Conservation (phyloP, 2,888 invertebrate species). For the Caenorhabditis virilis region DNA sequence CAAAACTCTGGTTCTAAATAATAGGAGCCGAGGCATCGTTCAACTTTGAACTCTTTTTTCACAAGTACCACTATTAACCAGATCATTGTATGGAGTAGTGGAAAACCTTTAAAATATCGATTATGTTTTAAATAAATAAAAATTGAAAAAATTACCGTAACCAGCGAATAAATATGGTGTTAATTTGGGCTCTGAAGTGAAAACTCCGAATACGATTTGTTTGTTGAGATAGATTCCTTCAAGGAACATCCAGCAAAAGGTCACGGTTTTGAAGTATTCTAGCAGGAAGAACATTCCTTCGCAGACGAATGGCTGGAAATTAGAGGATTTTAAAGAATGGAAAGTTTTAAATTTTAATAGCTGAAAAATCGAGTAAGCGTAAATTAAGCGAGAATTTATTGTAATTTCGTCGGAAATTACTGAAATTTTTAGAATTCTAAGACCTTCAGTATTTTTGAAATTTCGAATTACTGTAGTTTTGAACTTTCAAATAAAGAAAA, state of each 20-base stretch:
- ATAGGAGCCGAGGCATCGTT: slow-evolving; percentile 66
- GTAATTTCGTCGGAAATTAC: too few species aligned
- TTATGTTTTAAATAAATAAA: too few species aligned
- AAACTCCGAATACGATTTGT: slow-evolving; percentile 76
- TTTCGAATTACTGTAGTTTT: too few species aligned
- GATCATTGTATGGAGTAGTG: slow-evolving; percentile 61
- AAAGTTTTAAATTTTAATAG: too few species aligned
- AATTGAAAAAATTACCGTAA: too few species aligned
- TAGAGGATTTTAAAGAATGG: too few species aligned
- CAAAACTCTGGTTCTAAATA: slow-evolving; percentile 73
- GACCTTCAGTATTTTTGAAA: too few species aligned
- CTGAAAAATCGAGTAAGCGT: too few species aligned
- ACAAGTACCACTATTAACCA: slow-evolving; percentile 64
- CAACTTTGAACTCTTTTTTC: slow-evolving; percentile 62
- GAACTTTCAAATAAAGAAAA: too few species aligned
- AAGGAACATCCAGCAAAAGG: slow-evolving; percentile 96
- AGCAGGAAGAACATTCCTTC: slow-evolving; percentile 80
- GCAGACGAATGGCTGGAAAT: slow-evolving; percentile 79
- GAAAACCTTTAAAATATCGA: slow-evolving; percentile 57
- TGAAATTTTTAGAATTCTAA: too few species aligned
- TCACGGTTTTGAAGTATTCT: slow-evolving; percentile 86
- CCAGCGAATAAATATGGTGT: slow-evolving; percentile 69
- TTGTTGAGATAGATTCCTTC: slow-evolving; percentile 84
- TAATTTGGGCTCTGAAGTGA: slow-evolving; percentile 70
- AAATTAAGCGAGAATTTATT: too few species aligned